These are phyloP conservation scores for Microchirus variegatus DNA, from an alignment of 2,797 vertebrate species.

Conservation along the genomic window DNA sequence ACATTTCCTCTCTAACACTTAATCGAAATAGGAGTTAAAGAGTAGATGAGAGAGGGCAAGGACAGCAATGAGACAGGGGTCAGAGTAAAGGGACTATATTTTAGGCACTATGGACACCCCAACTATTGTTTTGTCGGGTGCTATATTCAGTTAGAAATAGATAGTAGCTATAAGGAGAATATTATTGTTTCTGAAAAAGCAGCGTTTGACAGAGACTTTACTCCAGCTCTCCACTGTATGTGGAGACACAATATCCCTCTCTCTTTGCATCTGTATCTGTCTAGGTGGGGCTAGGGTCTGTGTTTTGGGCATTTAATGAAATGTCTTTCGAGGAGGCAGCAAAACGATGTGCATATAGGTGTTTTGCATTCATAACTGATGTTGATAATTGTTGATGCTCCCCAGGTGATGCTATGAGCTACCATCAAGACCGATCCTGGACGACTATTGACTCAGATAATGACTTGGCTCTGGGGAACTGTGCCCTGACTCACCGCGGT, in stretches of 20 bases:
- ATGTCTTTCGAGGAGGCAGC: conserved; percentile 4
- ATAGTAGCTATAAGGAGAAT: conserved; percentile 15
- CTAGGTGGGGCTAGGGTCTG: not conserved
- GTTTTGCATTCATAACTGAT: not conserved
- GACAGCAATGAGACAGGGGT: no score
- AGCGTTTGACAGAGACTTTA: conserved; percentile 8
- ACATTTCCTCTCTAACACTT: conserved; percentile 30
- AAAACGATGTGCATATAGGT: conserved; percentile 6
- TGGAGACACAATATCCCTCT: no score
- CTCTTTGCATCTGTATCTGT: no score
- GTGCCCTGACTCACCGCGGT: conserved; percentile 85
- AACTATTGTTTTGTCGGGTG: no score
- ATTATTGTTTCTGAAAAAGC: conserved; percentile 10
- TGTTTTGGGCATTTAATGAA: conserved; percentile 40
- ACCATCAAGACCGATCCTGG: conserved; percentile 88
- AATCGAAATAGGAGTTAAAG: conserved; percentile 21
- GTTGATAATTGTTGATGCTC: conserved; percentile 16
- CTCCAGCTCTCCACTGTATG: no score
- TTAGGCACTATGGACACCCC: conserved; percentile 1
- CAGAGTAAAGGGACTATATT: not conserved
- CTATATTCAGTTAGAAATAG: conserved; percentile 32
- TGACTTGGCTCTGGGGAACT: conserved; percentile 90
- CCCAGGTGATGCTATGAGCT: conserved; percentile 89
- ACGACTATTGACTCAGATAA: conserved; percentile 88
- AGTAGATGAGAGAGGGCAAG: conserved; percentile 12